A percentile compares a stretch with the other conserved stretches of the same genome.
Conservation (phyloP, 2,888 invertebrate species). For the Dryococelus australis region DNA sequence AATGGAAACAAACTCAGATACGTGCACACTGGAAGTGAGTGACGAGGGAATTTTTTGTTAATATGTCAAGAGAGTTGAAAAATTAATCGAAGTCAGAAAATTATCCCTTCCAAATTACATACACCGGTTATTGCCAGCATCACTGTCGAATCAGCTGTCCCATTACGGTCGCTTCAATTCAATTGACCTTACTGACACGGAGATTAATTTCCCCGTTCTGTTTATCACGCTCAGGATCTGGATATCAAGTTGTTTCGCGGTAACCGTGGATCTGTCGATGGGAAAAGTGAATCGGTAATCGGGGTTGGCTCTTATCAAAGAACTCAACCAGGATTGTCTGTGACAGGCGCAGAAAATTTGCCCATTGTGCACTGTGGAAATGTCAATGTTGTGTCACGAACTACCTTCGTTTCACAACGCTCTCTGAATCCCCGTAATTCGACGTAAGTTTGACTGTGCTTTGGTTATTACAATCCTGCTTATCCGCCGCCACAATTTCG, state of each 20-base stretch:
- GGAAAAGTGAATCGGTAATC: not conserved
- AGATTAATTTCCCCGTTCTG: not conserved
- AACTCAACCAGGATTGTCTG: not conserved
- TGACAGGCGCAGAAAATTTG: not conserved
- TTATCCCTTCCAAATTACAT: not conserved
- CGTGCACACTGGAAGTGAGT: not conserved
- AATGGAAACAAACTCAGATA: not conserved
- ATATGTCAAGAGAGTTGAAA: not conserved
- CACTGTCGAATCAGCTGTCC: not conserved
- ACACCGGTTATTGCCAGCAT: not conserved
- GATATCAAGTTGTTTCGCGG: not conserved
- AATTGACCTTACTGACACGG: not conserved
- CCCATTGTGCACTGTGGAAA: not conserved
- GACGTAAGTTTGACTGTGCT: no score
- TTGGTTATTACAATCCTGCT: no score
- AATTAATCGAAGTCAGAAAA: not conserved
- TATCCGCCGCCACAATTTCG: no score
- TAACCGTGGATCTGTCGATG: not conserved
- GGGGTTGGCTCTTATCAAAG: not conserved
- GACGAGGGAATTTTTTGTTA: not conserved
- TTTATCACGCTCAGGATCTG: not conserved
- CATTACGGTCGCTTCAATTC: not conserved
- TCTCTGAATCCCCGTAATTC: no score
- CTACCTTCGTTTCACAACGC: no score
- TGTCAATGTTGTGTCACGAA: no score